phyloP scores from a whole-genome alignment of 2,888 invertebrate species.

The Agonopterix alstromeriana region DNA sequence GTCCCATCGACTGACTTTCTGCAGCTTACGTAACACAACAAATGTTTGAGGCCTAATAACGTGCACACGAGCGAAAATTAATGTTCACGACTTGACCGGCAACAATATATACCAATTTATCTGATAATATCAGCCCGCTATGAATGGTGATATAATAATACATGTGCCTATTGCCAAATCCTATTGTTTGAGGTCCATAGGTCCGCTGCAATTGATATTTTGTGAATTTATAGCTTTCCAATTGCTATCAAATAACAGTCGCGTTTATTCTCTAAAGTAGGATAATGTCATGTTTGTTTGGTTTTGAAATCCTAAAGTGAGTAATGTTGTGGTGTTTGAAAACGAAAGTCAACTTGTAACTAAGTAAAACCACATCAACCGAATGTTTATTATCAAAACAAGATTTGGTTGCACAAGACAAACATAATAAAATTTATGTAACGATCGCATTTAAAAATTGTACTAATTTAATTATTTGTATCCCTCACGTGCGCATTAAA shows the following conservation, averaged over 20 bases:
- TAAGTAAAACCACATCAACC: no score
- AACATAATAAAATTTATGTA: no score
- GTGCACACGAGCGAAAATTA: slow-evolving; percentile 58
- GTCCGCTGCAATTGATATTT: slow-evolving; percentile 31
- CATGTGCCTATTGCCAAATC: slow-evolving; percentile 39
- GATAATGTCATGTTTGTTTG: no score
- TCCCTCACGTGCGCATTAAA: not conserved
- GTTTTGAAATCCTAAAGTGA: not conserved
- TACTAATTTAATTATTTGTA: not conserved
- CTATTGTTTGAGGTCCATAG: slow-evolving; percentile 33
- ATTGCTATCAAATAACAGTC: slow-evolving; percentile 5
- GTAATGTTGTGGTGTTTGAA: not conserved
- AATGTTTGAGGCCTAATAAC: slow-evolving; percentile 36
- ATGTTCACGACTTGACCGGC: slow-evolving; percentile 52
- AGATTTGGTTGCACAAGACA: no score
- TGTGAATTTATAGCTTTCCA: slow-evolving; percentile 25
- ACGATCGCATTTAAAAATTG: no score
- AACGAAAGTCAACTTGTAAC: no score
- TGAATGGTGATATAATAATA: slow-evolving; percentile 14
- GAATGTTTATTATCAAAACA: no score
- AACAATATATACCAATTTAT: slow-evolving; percentile 42
- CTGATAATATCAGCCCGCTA: slow-evolving; percentile 41
- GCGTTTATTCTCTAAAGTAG: no score
- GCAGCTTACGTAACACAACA: slow-evolving; percentile 8
- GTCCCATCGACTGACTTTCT: slow-evolving; percentile 5